Base-by-base conservation (phyloP, 2,113 vertebrate genomes). In the Galeopterus variegatus region DNA sequence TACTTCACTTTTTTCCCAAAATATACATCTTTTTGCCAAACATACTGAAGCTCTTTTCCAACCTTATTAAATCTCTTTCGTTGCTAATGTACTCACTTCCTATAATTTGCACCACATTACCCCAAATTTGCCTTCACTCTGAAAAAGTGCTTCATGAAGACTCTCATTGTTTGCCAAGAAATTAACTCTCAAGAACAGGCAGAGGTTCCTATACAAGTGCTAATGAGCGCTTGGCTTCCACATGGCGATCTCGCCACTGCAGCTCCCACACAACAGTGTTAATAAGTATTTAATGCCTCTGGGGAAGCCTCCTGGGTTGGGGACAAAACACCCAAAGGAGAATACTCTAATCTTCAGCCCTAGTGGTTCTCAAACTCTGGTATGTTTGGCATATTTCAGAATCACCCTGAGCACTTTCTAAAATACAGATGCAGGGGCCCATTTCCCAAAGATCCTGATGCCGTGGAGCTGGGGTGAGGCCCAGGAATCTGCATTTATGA, bases 91-190 rank as follows among this genome's bases (percentile, higher is more conserved):
- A 88, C 85, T 93, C 90, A 90, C 80, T 97, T 93, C 56, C 88
- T 95, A 94, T 56, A 94, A 95, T 96, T 92, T 97, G 72, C 88
- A 96, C 80, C 64, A 73, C 82, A 97, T 96, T 95, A 91, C 80
- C 81, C 93, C 90, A 96, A 96, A 94, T 96, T 92, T 96, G 90
- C 96, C 97, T 79, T 97, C 96, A 91, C 58, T 85, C 91, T 64
- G 36, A 56, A 82, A 26, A 96, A 97, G 86, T 79, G 82, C 85
- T 97, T 96, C 82, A 45, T 73, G 91, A 95, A 95, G 77, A 96
- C 67, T 70, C 88, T 86, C 76, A 90, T 90, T 96, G 96, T 97
- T 96, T 97, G 96, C 97, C 96, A 97, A 97, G 91, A 97, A 97
- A 97, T 97, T 96, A 97, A 94, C 82, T 96, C 95, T 96, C 81